Percentiles rank a stretch among this genome's conserved stretches.
These are phyloP conservation scores for Patella pellucida DNA, from an alignment of 2,888 invertebrate genomes.

Conservation along the genomic window DNA sequence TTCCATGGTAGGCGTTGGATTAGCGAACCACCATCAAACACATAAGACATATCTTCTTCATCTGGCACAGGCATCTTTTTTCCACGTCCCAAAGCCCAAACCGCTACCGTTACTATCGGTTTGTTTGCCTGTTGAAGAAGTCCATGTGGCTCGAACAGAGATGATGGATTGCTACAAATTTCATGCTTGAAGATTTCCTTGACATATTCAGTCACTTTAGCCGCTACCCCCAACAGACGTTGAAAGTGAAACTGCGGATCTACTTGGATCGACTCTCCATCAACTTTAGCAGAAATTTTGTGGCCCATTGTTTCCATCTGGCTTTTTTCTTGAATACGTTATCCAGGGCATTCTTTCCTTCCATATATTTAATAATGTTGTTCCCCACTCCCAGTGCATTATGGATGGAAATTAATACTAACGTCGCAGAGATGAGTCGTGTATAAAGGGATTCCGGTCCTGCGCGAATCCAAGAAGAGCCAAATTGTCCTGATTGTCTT, in stretches of 20 bases:
- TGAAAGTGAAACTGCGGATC: conserved; percentile 18
- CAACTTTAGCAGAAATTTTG: not conserved
- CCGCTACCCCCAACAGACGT: not conserved
- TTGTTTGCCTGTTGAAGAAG: conserved; percentile 27
- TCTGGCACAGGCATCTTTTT: too few species aligned
- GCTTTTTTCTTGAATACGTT: conserved; percentile 12
- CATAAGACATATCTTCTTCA: too few species aligned
- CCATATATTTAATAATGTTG: conserved; percentile 13
- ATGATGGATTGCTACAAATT: conserved; percentile 26
- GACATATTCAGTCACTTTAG: not conserved
- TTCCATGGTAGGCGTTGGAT: too few species aligned
- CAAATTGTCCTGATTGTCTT: not conserved
- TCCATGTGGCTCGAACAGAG: conserved; percentile 33
- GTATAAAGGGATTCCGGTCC: conserved; percentile 20
- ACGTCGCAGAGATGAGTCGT: not conserved
- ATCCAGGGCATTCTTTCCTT: not conserved
- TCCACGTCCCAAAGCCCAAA: conserved; percentile 18
- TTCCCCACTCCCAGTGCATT: conserved; percentile 6
- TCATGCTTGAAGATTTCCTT: conserved; percentile 16
- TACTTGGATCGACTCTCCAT: conserved; percentile 2
- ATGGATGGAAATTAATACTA: conserved; percentile 18
- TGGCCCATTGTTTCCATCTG: conserved; percentile 12
- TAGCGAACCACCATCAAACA: too few species aligned
- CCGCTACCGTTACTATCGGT: conserved; percentile 24
- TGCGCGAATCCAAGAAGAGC: not conserved